These are phyloP conservation scores for Cliona cf. orientalis DNA, from an alignment of 37 sponge, comb jelly and placozoan species.

Conservation along the genomic window DNA sequence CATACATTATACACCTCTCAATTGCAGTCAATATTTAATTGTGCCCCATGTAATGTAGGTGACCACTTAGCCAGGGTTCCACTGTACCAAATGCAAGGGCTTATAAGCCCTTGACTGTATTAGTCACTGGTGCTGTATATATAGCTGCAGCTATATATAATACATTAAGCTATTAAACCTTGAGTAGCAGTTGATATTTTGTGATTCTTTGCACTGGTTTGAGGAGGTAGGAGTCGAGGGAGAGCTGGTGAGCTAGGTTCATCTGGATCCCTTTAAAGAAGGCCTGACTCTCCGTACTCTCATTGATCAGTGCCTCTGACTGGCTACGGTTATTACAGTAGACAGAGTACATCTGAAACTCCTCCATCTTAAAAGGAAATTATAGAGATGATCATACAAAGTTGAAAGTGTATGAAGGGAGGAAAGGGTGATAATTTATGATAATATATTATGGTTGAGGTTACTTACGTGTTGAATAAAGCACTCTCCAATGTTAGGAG, in stretches of 20 bases:
- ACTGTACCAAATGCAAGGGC: not conserved
- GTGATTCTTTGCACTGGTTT: slow-evolving; percentile 86
- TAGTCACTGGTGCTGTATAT: not conserved
- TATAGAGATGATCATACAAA: too few species aligned
- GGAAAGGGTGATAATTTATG: too few species aligned
- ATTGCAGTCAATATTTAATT: too few species aligned
- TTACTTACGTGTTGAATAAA: slow-evolving; percentile 65
- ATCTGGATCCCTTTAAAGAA: slow-evolving; percentile 81
- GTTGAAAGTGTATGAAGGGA: too few species aligned
- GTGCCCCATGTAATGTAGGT: too few species aligned
- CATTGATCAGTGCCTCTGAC: slow-evolving; percentile 68
- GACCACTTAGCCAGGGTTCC: too few species aligned
- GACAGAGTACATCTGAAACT: slow-evolving; percentile 73
- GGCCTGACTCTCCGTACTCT: slow-evolving; percentile 51
- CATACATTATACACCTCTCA: too few species aligned
- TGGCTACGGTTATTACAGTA: slow-evolving; percentile 83
- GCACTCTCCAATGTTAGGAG: slow-evolving; percentile 64
- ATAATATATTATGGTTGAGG: too few species aligned
- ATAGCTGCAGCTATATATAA: not conserved
- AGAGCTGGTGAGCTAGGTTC: slow-evolving; percentile 55
- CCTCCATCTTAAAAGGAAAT: slow-evolving; percentile 47
- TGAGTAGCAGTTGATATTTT: slow-evolving; percentile 81
- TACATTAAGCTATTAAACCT: slow-evolving; percentile 36
- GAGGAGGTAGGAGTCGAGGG: slow-evolving; percentile 74
- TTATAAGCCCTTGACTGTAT: not conserved